These are phyloP conservation scores for Strix occidentalis DNA, from an alignment of 2,797 vertebrate genomes.

Conservation along the genomic window DNA sequence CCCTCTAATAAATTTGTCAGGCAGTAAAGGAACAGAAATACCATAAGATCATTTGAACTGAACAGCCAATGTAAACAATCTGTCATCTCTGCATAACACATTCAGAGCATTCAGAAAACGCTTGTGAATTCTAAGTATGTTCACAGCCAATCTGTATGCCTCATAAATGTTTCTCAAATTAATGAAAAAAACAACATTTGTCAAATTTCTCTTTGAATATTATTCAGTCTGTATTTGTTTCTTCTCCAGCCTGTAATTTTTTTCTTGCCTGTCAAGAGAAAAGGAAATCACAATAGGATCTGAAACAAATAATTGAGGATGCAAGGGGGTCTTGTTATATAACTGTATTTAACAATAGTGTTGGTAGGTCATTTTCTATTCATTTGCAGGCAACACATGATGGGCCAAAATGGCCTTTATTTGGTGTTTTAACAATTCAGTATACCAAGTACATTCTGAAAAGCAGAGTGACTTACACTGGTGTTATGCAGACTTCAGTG, in stretches of 20 bases:
- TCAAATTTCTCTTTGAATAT: not conserved
- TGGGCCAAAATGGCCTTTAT: not conserved
- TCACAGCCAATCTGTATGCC: not conserved
- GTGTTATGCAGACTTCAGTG: not conserved
- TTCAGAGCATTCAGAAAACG: not conserved
- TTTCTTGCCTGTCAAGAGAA: not conserved
- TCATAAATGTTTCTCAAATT: slow-evolving; percentile 27
- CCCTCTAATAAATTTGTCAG: slow-evolving; percentile 4
- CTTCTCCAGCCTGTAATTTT: not conserved
- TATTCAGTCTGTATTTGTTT: not conserved
- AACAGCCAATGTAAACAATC: slow-evolving; percentile 9
- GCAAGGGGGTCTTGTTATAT: not conserved
- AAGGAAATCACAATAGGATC: not conserved
- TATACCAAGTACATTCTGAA: not conserved
- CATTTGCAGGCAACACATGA: not conserved
- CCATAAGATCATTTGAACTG: not conserved
- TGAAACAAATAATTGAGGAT: not conserved
- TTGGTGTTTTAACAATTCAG: not conserved
- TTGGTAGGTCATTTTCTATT: not conserved
- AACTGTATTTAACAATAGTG: not conserved
- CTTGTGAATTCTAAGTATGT: not conserved
- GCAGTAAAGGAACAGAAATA: slow-evolving; percentile 8
- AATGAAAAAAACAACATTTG: not conserved
- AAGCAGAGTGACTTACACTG: not conserved
- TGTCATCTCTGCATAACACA: not conserved